Evolutionary conservation across 2,113 vertebrate genomes (phyloP), one percentile per base, ranked within the genome.

Genomic region (Osmerus eperlanus): DNA sequence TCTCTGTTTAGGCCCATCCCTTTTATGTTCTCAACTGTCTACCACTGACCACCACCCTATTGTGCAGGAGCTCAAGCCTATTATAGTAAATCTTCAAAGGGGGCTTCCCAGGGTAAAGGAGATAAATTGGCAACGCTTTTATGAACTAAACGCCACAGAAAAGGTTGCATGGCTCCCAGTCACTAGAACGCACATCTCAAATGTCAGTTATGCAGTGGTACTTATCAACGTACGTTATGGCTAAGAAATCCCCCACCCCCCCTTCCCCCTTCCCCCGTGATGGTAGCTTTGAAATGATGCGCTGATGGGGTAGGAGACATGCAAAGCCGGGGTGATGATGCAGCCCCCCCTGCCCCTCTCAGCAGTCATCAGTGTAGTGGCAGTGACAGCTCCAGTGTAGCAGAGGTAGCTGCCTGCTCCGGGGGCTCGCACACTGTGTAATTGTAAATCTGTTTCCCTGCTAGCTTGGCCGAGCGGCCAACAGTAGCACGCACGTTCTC

Each of bases 321-420:
- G 51, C 66, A 54, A 29, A 12, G 21, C 74, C 67, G 83, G 56
- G 47, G 55, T 29, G 65, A 71, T 80, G 77, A 81, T 76, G 72
- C 54, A 61, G 56, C 12, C 25, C 23, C 13, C 41, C 41, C 41
- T 12, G 5, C 41, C 32, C 29, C 62, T 65, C 53, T 36, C n/a
- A 6, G 59, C 78, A 81, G 79, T 77, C 79, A 68, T 87, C 83
- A 86, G 71, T 16, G 11, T 62, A 84, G 69, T 76, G 11, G 71
- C 67, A 80, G 62, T 83, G 85, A 82, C 83, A 88, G 67, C 71
- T 85, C 76, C 76, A 75, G 80, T 84, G 75, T 80, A 84, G 74
- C 82, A 85, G 84, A 85, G 81, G 85, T 85, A 86, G 79, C 55
- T 66, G 78, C 70, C 77, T 71, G 77, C 85, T 88, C 67, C 47